Conservation (phyloP, 2,888 invertebrate species). For the Thyatira batis region DNA sequence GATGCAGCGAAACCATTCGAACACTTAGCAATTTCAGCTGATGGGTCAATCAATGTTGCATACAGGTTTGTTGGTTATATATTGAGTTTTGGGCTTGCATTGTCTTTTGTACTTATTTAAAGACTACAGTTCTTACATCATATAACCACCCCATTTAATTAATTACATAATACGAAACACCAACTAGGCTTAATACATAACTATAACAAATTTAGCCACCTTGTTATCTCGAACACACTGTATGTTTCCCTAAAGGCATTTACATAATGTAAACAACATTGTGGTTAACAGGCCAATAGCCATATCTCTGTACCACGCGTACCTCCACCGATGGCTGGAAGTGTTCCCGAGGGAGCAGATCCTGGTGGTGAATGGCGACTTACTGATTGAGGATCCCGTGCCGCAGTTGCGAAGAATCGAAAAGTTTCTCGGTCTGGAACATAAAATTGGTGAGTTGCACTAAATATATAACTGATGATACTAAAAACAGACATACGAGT, state of each 20-base stretch:
- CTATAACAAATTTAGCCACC: not conserved
- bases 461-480: not conserved
- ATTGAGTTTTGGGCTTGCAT: not conserved
- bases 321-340: conserved; percentile 95
- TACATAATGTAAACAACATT: conserved; percentile 3
- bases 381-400: conserved; percentile 94
- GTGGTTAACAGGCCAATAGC: conserved; percentile 85
- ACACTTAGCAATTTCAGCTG: conserved; percentile 89
- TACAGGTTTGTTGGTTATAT: conserved; percentile 76
- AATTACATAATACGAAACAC: not conserved
- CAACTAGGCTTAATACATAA: not conserved
- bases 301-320: conserved; percentile 95
- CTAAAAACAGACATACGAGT: too few species aligned
- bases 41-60: conserved; percentile 91
- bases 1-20: conserved; percentile 86
- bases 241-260: not conserved
- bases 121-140: not conserved
- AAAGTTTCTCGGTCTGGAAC: conserved; percentile 89
- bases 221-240: not conserved
- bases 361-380: conserved; percentile 96
- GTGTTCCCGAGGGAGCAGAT: conserved; percentile 96
- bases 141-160: not conserved
- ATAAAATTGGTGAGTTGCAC: conserved; percentile 71
- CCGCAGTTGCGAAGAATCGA: conserved; percentile 94
- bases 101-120: not conserved